These are phyloP conservation scores for Chrysotoxum bicinctum DNA, from an alignment of 2,888 invertebrate species.

Conservation along the genomic window DNA sequence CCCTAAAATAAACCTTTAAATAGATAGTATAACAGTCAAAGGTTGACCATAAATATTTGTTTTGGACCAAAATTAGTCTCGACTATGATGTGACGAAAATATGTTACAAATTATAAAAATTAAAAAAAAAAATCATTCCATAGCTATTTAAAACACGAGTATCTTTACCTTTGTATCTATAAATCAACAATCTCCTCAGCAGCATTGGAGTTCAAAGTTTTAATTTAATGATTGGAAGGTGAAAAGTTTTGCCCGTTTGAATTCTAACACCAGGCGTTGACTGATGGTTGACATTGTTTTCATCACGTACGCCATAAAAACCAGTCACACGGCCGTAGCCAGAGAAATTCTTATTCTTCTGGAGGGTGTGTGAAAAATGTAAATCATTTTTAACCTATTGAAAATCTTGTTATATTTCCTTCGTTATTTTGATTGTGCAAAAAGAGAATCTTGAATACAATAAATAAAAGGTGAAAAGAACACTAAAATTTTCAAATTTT, in stretches of 20 bases:
- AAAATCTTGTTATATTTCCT: too few relatives aligned
- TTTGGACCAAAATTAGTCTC: too few relatives aligned
- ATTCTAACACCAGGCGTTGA: neutral
- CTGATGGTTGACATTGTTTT: conserved; percentile 41
- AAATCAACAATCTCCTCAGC: neutral
- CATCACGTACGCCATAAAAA: conserved; percentile 47
- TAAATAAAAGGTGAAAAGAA: too few relatives aligned
- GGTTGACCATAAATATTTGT: neutral
- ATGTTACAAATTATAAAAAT: neutral
- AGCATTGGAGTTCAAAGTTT: neutral
- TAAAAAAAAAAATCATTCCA: neutral
- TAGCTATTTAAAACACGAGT: neutral
- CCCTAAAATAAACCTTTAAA: neutral
- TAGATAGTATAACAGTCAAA: neutral
- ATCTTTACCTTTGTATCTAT: neutral
- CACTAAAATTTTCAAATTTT: too few relatives aligned
- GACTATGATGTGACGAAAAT: neutral
- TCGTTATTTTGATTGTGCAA: too few relatives aligned
- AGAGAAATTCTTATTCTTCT: neutral
- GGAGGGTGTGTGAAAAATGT: neutral
- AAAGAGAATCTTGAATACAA: too few relatives aligned
- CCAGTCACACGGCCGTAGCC: neutral
- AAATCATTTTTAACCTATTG: too few relatives aligned
- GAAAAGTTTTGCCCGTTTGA: neutral
- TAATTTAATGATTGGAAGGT: conserved; percentile 1